Evolutionary conservation across 1,140 invertebrate species (phyloP).

Genomic region (Nautilus pompilius): DNA sequence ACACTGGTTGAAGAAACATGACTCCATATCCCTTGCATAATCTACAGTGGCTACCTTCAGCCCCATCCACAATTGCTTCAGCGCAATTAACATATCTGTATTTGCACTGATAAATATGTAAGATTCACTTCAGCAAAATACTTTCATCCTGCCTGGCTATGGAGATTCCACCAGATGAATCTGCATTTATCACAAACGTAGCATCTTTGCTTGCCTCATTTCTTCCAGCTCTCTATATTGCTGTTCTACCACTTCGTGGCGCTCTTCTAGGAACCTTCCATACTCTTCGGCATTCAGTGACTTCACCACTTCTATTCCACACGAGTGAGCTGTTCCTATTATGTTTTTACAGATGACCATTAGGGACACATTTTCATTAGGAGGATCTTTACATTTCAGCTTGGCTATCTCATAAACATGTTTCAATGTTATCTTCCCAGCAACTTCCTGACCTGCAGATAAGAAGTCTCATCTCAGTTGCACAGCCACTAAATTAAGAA

Average conservation of each 20-base stretch:
- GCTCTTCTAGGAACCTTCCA: slow-evolving; percentile 75
- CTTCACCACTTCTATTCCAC: slow-evolving; percentile 82
- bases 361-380: slow-evolving; percentile 65
- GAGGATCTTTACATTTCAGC: slow-evolving; percentile 85
- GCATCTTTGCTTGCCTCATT: slow-evolving; percentile 87
- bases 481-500: too few species aligned
- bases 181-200: slow-evolving; percentile 62
- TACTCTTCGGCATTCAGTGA: slow-evolving; percentile 80
- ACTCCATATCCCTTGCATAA: too few species aligned
- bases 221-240: slow-evolving; percentile 76
- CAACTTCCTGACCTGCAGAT: slow-evolving; percentile 69
- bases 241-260: slow-evolving; percentile 69
- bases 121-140: too few species aligned
- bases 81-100: too few species aligned
- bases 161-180: too few species aligned
- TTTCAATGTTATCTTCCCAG: slow-evolving; percentile 90
- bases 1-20: too few species aligned
- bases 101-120: too few species aligned
- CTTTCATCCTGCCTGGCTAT: too few species aligned
- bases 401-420: slow-evolving; percentile 98
- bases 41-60: too few species aligned
- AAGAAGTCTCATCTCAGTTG: too few species aligned
- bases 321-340: slow-evolving; percentile 71
- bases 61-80: too few species aligned
- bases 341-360: slow-evolving; percentile 78